Conservation (phyloP, 2,113 vertebrate species). For the Pholis gunnellus region DNA sequence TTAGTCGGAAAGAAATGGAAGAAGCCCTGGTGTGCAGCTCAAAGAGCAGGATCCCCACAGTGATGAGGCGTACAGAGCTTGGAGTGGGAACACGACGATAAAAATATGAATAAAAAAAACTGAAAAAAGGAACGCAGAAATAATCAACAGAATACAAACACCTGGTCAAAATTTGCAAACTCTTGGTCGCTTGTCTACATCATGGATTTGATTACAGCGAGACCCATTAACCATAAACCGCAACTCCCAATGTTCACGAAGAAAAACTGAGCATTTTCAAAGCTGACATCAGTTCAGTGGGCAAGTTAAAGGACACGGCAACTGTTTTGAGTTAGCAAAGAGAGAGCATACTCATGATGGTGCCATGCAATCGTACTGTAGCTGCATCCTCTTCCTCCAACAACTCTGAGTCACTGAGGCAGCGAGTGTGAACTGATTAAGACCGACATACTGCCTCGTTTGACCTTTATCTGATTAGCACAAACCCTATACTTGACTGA, state of each 20-base stretch:
- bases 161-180: not conserved
- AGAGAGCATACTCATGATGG: slow-evolving; percentile 17
- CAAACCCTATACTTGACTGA: slow-evolving; percentile 38
- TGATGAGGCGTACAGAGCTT: slow-evolving; percentile 5
- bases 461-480: slow-evolving; percentile 68
- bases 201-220: not conserved
- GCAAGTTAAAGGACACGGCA: slow-evolving; percentile 27
- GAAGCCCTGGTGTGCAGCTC: slow-evolving; percentile 5
- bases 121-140: not conserved
- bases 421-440: slow-evolving; percentile 59
- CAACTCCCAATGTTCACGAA: not conserved
- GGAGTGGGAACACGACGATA: slow-evolving; percentile 19
- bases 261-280: slow-evolving; percentile 18
- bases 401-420: slow-evolving; percentile 59
- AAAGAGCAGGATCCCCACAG: slow-evolving; percentile 31
- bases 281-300: slow-evolving; percentile 6
- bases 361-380: slow-evolving; percentile 21
- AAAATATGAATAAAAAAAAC: slow-evolving; percentile 14
- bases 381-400: slow-evolving; percentile 29
- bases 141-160: slow-evolving; percentile 6
- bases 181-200: slow-evolving; percentile 1
- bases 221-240: not conserved
- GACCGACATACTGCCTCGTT: slow-evolving; percentile 60
- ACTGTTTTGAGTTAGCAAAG: slow-evolving; percentile 35
- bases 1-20: slow-evolving; percentile 26